Percentiles rank a stretch among this genome's conserved stretches.
These are phyloP conservation scores for Neodiprion pinetum DNA, from an alignment of 1,140 invertebrate species.

Conservation along the genomic window DNA sequence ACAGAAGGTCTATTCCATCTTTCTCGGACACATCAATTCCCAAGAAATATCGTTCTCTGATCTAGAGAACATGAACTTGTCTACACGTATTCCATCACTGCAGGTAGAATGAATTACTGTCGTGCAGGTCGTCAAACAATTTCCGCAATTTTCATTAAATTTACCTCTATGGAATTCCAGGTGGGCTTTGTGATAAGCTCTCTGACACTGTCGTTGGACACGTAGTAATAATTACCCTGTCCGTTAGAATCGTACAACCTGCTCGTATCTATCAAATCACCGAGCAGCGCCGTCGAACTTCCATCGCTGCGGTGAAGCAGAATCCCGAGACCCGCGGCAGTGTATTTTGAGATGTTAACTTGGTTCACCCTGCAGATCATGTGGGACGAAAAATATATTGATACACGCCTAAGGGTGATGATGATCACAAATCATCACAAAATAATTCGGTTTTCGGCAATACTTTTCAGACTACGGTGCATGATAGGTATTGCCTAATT, in stretches of 20 bases:
- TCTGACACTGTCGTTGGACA: slow-evolving; percentile 25
- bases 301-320: slow-evolving; percentile 26
- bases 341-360: slow-evolving; percentile 30
- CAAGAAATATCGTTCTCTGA: slow-evolving; percentile 37
- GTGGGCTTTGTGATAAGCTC: slow-evolving; percentile 32
- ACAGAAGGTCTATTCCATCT: slow-evolving; percentile 33
- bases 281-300: slow-evolving; percentile 23
- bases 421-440: too few relatives aligned
- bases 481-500: background rate
- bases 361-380: slow-evolving; percentile 24
- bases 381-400: background rate
- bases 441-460: background rate
- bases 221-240: slow-evolving; percentile 23
- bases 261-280: slow-evolving; percentile 17
- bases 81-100: too few relatives aligned
- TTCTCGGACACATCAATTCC: slow-evolving; percentile 28
- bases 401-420: too few relatives aligned
- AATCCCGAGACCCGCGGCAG: slow-evolving; percentile 22
- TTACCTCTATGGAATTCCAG: slow-evolving; percentile 33
- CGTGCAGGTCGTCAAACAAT: too few relatives aligned
- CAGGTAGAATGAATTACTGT: too few relatives aligned
- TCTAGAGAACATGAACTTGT: slow-evolving; percentile 19
- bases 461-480: background rate
- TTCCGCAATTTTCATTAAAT: background rate
- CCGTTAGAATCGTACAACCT: slow-evolving; percentile 19